Conservation (phyloP, 2,113 vertebrate genomes). For the Apodemus sylvaticus region DNA sequence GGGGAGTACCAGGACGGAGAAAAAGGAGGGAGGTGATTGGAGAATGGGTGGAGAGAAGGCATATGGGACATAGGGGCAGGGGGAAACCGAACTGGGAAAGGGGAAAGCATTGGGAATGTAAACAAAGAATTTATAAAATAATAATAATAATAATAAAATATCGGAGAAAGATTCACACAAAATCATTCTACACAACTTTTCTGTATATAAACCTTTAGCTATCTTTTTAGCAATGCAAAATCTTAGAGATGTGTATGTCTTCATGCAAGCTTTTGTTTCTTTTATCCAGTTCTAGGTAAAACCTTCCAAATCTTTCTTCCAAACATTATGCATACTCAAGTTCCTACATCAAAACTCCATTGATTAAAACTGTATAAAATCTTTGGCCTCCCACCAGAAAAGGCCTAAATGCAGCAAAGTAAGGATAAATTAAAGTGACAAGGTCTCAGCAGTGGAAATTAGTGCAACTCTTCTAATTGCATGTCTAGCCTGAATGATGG, state of each 20-base stretch:
- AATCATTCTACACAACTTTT: slow-evolving; percentile 29
- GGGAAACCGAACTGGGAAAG: no score
- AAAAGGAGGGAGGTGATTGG: no score
- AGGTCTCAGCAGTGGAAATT: slow-evolving; percentile 93
- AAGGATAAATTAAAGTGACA: slow-evolving; percentile 94
- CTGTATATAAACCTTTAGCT: slow-evolving; percentile 48
- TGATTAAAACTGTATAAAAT: slow-evolving; percentile 85
- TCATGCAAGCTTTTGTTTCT: slow-evolving; percentile 65
- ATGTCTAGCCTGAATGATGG: slow-evolving; percentile 97
- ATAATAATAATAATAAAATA: no score
- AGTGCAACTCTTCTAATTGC: slow-evolving; percentile 97
- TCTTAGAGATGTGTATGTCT: slow-evolving; percentile 48
- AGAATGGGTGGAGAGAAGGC: no score
- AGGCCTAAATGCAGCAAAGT: slow-evolving; percentile 88
- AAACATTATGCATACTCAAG: slow-evolving; percentile 33
- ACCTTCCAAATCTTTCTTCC: not conserved
- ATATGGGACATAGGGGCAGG: no score
- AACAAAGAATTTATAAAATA: no score
- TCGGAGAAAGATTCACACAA: not conserved
- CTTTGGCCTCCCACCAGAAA: slow-evolving; percentile 88
- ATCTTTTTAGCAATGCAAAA: slow-evolving; percentile 42
- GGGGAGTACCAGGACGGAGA: no score
- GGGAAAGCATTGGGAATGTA: no score
- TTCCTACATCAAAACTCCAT: slow-evolving; percentile 80
- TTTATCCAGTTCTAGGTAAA: slow-evolving; percentile 70